Percentiles rank a stretch among this genome's conserved stretches.
Evolutionary conservation across 2,888 invertebrate species (phyloP).

Genomic region (Arenicola marina): DNA sequence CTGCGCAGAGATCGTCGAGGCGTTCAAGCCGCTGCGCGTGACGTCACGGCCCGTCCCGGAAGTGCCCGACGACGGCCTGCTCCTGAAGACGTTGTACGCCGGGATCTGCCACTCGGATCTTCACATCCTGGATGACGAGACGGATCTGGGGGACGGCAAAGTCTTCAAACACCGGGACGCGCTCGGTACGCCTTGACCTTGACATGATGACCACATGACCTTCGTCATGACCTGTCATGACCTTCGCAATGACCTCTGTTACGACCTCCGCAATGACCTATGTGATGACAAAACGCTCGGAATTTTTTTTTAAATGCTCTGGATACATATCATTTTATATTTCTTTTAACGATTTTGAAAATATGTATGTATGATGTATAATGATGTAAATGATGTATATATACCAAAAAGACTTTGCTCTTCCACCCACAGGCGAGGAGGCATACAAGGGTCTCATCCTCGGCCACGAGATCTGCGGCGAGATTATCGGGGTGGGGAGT

Average conservation of each 20-base stretch:
- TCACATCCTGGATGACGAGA: constrained; percentile 16
- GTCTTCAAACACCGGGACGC: constrained; percentile 3
- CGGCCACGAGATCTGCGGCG: constrained; percentile 28
- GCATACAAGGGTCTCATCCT: constrained; percentile 11
- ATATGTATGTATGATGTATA: too few species aligned
- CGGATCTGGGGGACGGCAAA: constrained; percentile 10
- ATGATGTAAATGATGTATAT: too few species aligned
- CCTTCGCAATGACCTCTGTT: too few species aligned
- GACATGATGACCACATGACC: not conserved
- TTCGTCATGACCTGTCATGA: too few species aligned
- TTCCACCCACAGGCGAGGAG: too few species aligned
- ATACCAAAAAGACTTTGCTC: too few species aligned
- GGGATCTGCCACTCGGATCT: constrained; percentile 23
- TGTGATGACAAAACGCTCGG: too few species aligned
- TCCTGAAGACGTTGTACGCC: constrained; percentile 22
- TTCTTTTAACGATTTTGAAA: too few species aligned
- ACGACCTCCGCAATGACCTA: too few species aligned
- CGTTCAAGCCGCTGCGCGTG: not conserved
- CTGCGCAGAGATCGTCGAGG: not conserved
- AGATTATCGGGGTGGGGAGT: constrained; percentile 13
- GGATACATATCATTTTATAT: too few species aligned
- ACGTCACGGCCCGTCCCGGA: constrained; percentile 4
- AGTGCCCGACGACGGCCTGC: constrained; percentile 17
- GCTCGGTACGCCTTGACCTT: constrained; percentile 1
- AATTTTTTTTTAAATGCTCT: too few species aligned